Evolutionary conservation across 2,113 vertebrate genomes (phyloP).

Genomic region (Clarias batrachus): DNA sequence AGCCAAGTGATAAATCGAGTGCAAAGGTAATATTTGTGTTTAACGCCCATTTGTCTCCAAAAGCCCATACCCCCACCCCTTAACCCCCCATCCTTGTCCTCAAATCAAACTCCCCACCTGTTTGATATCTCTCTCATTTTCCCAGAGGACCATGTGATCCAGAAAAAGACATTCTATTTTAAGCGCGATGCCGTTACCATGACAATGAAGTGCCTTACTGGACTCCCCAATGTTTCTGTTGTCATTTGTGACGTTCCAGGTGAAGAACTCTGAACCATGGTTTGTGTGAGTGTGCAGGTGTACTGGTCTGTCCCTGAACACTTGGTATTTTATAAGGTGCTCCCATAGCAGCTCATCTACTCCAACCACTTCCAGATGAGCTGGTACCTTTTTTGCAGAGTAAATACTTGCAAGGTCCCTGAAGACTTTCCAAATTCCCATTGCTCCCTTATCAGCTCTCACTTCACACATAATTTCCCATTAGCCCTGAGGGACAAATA

Average conservation of each 20-base stretch:
- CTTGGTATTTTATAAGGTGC: constrained; percentile 9
- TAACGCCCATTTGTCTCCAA: constrained; percentile 24
- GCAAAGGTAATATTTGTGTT: constrained; percentile 40
- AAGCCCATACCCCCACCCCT: not conserved
- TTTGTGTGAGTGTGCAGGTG: constrained; percentile 21
- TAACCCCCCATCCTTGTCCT: not conserved
- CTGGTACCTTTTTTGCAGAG: not conserved
- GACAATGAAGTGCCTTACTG: constrained; percentile 45
- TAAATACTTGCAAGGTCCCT: not conserved
- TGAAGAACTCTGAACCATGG: constrained; percentile 25
- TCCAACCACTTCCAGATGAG: constrained; percentile 1
- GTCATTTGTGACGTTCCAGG: constrained; percentile 25
- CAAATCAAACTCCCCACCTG: not conserved
- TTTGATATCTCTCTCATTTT: not conserved
- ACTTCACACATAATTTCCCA: not conserved
- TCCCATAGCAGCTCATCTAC: not conserved
- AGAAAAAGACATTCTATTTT: constrained; percentile 59
- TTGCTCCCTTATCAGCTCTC: not conserved
- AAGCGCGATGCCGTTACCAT: constrained; percentile 56
- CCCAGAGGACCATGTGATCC: constrained; percentile 41
- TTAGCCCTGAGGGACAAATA: not conserved
- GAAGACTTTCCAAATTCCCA: not conserved
- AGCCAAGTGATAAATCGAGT: constrained; percentile 54
- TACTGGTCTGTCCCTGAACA: not conserved
- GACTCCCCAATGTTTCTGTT: constrained; percentile 39